A percentile compares a stretch with the other conserved stretches of the same genome.
Conservation (phyloP, 2,888 invertebrate genomes). For the Altica lythri region DNA sequence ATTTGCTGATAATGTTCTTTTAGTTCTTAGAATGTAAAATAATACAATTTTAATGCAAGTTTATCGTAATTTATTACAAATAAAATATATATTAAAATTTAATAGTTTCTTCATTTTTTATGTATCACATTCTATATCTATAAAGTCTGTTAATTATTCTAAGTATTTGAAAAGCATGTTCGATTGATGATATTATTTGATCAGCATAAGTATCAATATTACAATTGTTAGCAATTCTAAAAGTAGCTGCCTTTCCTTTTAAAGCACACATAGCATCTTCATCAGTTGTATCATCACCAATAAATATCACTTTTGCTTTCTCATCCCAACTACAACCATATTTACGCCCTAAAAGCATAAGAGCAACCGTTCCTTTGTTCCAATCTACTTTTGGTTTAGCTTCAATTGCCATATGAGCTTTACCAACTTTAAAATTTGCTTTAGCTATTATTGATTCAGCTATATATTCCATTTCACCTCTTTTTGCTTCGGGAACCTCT, state of each 20-base stretch:
- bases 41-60: no score
- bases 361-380: constrained; percentile 88
- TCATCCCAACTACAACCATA: constrained; percentile 90
- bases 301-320: constrained; percentile 84
- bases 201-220: constrained; percentile 38
- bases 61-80: no score
- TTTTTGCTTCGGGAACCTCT: constrained; percentile 71
- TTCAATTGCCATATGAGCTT: constrained; percentile 84
- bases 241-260: constrained; percentile 90
- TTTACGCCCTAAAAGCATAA: constrained; percentile 84
- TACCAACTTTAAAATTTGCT: constrained; percentile 76
- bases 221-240: constrained; percentile 70
- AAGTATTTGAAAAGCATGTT: constrained; percentile 37
- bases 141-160: constrained; percentile 35
- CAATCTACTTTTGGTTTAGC: constrained; percentile 88
- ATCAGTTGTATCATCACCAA: constrained; percentile 85
- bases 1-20: no score
- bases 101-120: no score
- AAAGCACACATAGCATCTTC: constrained; percentile 90
- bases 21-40: no score
- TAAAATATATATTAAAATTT: no score
- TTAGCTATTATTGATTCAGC: constrained; percentile 74
- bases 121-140: constrained; percentile 26
- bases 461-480: constrained; percentile 67
- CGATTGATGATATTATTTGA: constrained; percentile 38